Evolutionary conservation across 2,797 vertebrate genomes (phyloP), one percentile per base, ranked within the genome.

Genomic region (Phalloptychus januarius): DNA sequence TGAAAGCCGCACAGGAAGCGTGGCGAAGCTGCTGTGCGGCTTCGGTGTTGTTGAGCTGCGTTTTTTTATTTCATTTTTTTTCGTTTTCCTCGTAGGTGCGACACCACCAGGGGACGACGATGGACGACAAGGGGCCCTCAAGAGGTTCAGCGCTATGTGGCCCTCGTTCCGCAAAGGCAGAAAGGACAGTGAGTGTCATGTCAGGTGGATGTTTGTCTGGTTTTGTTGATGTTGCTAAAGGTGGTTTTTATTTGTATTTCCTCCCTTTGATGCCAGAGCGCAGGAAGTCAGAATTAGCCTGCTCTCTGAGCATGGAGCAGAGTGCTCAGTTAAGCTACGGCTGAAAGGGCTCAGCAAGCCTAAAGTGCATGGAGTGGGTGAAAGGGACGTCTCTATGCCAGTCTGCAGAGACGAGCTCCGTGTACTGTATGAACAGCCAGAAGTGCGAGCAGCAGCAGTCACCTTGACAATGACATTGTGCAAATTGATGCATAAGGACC

Each of bases 61-160:
- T 70, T 33, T 74, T 71, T 75, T 38, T 42, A 46, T 67, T 71
- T 38, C n/a, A n/a, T n/a, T n/a, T n/a, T n/a, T n/a, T n/a, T n/a
- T n/a, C n/a, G n/a, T 74, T 73, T 75, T 38, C 78, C 36, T 63
- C 42, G 18, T 83, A 92, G 93, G 88, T 76, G 76, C 74, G n/a
- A 42, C 83, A 45, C 79, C 78, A 20, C 23, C 85, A 58, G 85
- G 20, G 25, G 92, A 94, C 65, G 90, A 93, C 85, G 92, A 89
- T 4, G 87, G 75, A 77, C 89, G 63, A 50, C 89, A 67, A 61
- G 91, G 94, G 15, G 85, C 88, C 18, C 75, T 94, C 85, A 95
- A 95, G 88, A 94, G 95, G 84, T 23, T 96, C 1, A 95, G 94
- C 75, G 91, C 92, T 65, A 86, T 96, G 89, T 94, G 89, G 88